Conservation (phyloP, 1,140 invertebrate genomes). For the Stratiolaelaps scimitus region DNA sequence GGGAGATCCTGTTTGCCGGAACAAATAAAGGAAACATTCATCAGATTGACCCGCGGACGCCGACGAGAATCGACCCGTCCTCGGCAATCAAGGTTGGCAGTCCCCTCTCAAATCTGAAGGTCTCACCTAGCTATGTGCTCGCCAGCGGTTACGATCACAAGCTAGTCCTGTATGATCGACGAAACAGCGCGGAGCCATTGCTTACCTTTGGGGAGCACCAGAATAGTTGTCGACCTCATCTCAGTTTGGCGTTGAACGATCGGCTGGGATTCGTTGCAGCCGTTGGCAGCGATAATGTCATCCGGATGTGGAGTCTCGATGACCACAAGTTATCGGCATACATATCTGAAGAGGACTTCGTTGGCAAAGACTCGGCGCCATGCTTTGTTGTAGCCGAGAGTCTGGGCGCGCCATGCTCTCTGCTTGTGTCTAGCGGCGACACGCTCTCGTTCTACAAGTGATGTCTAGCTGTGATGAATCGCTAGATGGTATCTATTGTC, state of each 20-base stretch:
- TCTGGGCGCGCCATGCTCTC: neutral
- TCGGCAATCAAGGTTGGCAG: neutral
- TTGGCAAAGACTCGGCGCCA: neutral
- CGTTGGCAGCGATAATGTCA: constrained; percentile 1
- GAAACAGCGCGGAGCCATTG: neutral
- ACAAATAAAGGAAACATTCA: constrained; percentile 22
- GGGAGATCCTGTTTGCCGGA: neutral
- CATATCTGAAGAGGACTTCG: constrained; percentile 9
- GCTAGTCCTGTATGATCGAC: neutral
- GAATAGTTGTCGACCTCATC: neutral
- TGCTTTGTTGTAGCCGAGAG: constrained; percentile 9
- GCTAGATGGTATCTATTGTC: too few relatives aligned
- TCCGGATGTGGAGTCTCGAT: neutral
- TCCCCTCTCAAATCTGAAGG: constrained; percentile 5
- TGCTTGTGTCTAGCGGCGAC: neutral
- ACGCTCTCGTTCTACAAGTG: too few relatives aligned
- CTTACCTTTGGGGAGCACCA: neutral
- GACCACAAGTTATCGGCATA: neutral
- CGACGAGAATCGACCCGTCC: too few relatives aligned
- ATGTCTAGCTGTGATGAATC: too few relatives aligned
- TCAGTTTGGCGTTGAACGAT: constrained; percentile 4
- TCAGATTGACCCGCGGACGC: neutral
- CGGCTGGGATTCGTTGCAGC: constrained; percentile 1
- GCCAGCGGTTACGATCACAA: constrained; percentile 27
- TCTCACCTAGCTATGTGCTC: neutral